Evolutionary conservation across 1,140 invertebrate species (phyloP).

Genomic region (Octopus sinensis): DNA sequence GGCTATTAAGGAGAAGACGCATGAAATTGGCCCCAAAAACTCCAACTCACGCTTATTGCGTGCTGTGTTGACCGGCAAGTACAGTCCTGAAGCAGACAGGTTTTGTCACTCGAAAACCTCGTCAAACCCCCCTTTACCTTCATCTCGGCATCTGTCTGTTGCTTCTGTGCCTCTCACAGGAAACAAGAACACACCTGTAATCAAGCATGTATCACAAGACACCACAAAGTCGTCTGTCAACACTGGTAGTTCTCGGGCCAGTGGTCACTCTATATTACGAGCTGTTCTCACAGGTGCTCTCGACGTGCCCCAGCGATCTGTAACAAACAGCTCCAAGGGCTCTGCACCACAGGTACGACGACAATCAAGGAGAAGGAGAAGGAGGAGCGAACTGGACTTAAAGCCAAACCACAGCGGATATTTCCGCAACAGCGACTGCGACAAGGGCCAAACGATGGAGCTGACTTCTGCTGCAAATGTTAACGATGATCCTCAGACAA

Average conservation of each 20-base stretch:
- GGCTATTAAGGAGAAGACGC: not conserved
- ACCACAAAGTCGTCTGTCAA: not conserved
- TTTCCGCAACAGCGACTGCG: not conserved
- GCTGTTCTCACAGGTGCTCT: slow-evolving; percentile 1
- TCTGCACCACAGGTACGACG: not conserved
- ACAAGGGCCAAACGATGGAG: not conserved
- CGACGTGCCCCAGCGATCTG: not conserved
- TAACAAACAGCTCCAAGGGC: not conserved
- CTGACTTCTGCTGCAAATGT: not conserved
- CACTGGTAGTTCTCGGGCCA: not conserved
- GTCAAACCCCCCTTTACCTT: not conserved
- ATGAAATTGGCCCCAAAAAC: not conserved
- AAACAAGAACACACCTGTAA: not conserved
- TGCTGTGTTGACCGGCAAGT: not conserved
- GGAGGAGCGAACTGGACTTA: not conserved
- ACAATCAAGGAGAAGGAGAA: not conserved
- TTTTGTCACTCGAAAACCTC: not conserved
- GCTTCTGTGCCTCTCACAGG: not conserved
- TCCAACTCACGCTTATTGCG: not conserved
- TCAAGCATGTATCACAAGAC: not conserved
- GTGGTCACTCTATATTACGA: not conserved
- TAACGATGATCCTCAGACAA: not conserved
- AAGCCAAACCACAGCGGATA: not conserved
- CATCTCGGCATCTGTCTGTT: not conserved
- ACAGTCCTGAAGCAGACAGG: not conserved